Percentiles rank a stretch among this genome's conserved stretches.
Evolutionary conservation across 2,888 invertebrate species (phyloP).

Genomic region (Noctua fimbriata): DNA sequence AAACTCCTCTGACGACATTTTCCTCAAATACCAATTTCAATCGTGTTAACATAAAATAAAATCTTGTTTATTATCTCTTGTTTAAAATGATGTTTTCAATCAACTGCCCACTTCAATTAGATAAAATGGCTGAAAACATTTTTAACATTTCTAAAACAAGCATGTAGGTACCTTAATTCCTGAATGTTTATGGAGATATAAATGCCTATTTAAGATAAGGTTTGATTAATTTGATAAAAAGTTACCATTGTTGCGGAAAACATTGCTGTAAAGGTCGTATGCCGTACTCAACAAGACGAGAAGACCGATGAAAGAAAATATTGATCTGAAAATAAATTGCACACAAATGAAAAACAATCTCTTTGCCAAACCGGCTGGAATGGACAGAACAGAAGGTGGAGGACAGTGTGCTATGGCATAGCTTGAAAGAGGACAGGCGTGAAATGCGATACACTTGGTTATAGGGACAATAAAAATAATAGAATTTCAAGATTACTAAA

Average conservation of each 20-base stretch:
- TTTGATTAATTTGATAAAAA: neutral
- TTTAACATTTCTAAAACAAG: neutral
- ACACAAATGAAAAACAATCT: neutral
- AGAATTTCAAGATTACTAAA: too few relatives aligned
- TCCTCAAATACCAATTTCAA: neutral
- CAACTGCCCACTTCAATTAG: neutral
- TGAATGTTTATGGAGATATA: neutral
- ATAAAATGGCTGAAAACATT: neutral
- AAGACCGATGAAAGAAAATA: slow-evolving; percentile 72
- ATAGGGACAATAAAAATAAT: too few relatives aligned
- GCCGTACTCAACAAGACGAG: slow-evolving; percentile 76
- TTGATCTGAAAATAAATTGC: slow-evolving; percentile 67
- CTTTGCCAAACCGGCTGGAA: too few relatives aligned
- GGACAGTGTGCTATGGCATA: too few relatives aligned
- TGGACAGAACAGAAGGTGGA: too few relatives aligned
- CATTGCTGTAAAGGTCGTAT: slow-evolving; percentile 69
- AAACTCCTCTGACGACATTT: too few relatives aligned
- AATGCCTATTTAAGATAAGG: neutral
- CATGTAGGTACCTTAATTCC: neutral
- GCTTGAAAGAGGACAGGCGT: too few relatives aligned
- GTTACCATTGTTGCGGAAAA: slow-evolving; percentile 65
- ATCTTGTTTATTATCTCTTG: too few relatives aligned
- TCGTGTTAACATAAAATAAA: too few relatives aligned
- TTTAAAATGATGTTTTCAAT: neutral
- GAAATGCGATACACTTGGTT: too few relatives aligned